Conservation (phyloP, 2,113 vertebrate species). For the Callopanchax toddi region DNA sequence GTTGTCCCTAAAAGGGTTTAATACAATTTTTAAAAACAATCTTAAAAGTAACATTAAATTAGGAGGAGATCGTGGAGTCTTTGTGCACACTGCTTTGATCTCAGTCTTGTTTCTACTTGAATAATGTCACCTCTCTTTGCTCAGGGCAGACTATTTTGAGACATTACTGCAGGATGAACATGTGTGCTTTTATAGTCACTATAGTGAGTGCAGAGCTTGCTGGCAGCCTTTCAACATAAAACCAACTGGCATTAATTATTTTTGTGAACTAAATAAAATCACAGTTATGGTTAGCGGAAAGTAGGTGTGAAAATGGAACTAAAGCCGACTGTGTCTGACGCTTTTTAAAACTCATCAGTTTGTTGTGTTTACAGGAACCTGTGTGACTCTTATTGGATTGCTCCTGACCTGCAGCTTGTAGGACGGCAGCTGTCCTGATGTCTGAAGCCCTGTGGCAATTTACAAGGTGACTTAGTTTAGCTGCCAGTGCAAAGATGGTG, state of each 20-base stretch:
- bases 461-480: conserved; percentile 18
- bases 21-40: neutral
- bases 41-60: neutral
- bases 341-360: conserved; percentile 9
- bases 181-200: neutral
- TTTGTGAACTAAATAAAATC: conserved; percentile 19
- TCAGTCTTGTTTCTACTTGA: conserved; percentile 1
- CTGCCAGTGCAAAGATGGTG: neutral
- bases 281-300: conserved; percentile 24
- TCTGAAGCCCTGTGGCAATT: neutral
- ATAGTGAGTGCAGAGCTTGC: conserved; percentile 8
- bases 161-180: conserved; percentile 12
- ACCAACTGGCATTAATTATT: conserved; percentile 27
- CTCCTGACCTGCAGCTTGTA: conserved; percentile 13
- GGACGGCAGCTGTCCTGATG: conserved; percentile 30
- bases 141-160: conserved; percentile 7
- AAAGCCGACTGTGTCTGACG: conserved; percentile 9
- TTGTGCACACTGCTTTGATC: neutral
- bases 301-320: conserved; percentile 32
- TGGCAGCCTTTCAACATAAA: conserved; percentile 20
- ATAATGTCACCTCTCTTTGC: conserved; percentile 7
- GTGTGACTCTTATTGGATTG: conserved; percentile 5
- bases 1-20: neutral
- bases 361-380: conserved; percentile 29
- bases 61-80: neutral